Conservation (phyloP, 23 tunicate species). For the Pegea sp. region DNA sequence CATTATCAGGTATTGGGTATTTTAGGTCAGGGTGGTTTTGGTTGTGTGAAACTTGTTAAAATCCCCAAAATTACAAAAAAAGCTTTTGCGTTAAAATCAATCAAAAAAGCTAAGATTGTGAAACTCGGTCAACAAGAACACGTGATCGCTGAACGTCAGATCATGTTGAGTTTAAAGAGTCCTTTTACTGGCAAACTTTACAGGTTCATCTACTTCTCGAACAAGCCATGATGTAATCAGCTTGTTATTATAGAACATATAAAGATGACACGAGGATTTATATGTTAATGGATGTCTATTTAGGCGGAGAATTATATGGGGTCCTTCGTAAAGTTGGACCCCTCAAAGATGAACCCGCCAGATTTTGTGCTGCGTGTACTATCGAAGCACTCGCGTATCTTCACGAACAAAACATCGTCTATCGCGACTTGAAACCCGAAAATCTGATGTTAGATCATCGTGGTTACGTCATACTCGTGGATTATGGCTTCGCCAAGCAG, state of each 20-base stretch:
- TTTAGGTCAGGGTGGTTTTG: slow-evolving; percentile 90
- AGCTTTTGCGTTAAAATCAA: slow-evolving; percentile 67
- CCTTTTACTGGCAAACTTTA: slow-evolving; percentile 55
- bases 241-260: slow-evolving; percentile 31
- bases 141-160: slow-evolving; percentile 61
- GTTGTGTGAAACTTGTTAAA: slow-evolving; percentile 56
- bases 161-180: slow-evolving; percentile 32
- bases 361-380: slow-evolving; percentile 63
- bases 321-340: slow-evolving; percentile 56
- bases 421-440: slow-evolving; percentile 89
- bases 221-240: background rate
- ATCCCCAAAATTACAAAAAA: slow-evolving; percentile 23
- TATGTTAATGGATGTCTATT: slow-evolving; percentile 86
- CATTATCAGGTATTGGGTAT: slow-evolving; percentile 19
- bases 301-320: slow-evolving; percentile 78
- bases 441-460: slow-evolving; percentile 89
- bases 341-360: slow-evolving; percentile 32
- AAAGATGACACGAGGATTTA: slow-evolving; percentile 53
- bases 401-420: slow-evolving; percentile 56
- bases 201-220: slow-evolving; percentile 8
- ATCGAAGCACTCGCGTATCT: slow-evolving; percentile 81
- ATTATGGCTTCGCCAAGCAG: slow-evolving; percentile 86
- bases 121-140: slow-evolving; percentile 85
- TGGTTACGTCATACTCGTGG: slow-evolving; percentile 81
- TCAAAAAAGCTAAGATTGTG: slow-evolving; percentile 54